These are phyloP conservation scores for Mantis religiosa DNA, from an alignment of 2,888 invertebrate genomes.

Conservation along the genomic window DNA sequence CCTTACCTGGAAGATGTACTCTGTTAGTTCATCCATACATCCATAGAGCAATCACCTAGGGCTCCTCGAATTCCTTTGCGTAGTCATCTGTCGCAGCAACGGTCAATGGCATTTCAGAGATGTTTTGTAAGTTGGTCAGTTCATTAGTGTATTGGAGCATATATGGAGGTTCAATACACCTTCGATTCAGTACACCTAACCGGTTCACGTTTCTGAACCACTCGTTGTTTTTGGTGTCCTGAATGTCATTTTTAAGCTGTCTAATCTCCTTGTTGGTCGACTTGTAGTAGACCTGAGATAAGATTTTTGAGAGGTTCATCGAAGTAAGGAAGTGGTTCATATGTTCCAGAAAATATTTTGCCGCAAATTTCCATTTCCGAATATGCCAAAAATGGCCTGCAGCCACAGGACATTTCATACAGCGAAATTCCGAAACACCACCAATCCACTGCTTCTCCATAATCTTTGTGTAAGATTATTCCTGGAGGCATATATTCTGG, in stretches of 20 bases:
- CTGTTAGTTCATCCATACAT: too few species aligned
- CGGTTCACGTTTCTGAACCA: background rate
- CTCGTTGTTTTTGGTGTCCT: background rate
- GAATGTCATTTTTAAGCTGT: background rate
- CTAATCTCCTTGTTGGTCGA: background rate
- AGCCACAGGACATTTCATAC: too few species aligned
- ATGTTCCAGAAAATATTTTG: constrained; percentile 88
- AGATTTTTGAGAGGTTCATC: constrained; percentile 78
- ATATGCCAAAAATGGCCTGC: constrained; percentile 87
- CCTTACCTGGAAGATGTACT: too few species aligned
- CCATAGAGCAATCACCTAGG: too few species aligned
- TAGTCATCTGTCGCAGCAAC: too few species aligned
- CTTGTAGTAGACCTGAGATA: constrained; percentile 61
- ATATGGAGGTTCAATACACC: background rate
- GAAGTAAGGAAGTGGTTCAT: constrained; percentile 80
- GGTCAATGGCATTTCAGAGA: too few species aligned
- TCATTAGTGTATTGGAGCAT: background rate
- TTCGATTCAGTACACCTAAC: background rate
- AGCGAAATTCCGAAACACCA: too few species aligned
- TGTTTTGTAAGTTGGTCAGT: too few species aligned
- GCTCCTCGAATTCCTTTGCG: too few species aligned
- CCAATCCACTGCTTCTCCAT: too few species aligned
- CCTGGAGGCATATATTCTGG: too few species aligned
- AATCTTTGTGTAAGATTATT: too few species aligned
- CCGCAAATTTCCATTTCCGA: constrained; percentile 94